Conservation (phyloP, 2,888 invertebrate genomes). For the Caenorhabditis macrosperma region DNA sequence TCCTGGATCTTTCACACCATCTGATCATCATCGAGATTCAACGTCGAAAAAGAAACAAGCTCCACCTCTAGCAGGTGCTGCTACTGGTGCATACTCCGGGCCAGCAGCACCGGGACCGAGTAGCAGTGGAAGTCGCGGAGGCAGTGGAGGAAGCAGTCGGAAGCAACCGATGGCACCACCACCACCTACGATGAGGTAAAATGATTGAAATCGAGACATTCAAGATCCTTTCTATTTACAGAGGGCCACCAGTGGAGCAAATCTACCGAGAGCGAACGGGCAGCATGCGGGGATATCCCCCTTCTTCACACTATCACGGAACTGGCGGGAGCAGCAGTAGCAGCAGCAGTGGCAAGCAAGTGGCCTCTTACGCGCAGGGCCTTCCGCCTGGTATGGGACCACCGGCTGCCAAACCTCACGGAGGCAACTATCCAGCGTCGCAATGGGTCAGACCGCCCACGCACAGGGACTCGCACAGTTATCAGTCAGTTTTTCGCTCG, state of each 20-base stretch:
- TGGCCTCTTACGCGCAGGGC: conserved; percentile 57
- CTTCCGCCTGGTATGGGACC: conserved; percentile 61
- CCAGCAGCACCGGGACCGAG: neutral
- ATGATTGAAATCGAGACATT: too few species aligned
- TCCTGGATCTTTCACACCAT: neutral
- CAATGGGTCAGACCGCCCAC: conserved; percentile 57
- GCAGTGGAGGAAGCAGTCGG: neutral
- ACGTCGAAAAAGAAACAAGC: conserved; percentile 35
- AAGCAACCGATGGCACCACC: conserved; percentile 40
- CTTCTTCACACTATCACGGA: conserved; percentile 42
- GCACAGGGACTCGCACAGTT: conserved; percentile 55
- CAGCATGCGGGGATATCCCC: conserved; percentile 47
- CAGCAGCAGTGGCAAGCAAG: conserved; percentile 27
- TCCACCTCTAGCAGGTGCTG: conserved; percentile 12
- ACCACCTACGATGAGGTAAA: conserved; percentile 29
- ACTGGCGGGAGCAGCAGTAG: conserved; percentile 3
- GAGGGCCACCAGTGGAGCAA: conserved; percentile 33
- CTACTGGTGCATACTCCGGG: conserved; percentile 16
- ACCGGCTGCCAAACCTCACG: conserved; percentile 39
- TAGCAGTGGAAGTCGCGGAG: conserved; percentile 7
- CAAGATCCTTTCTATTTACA: neutral
- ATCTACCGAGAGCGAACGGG: conserved; percentile 40
- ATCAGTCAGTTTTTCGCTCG: conserved; percentile 53
- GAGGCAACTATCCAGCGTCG: conserved; percentile 46
- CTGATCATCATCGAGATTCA: conserved; percentile 29